These are phyloP conservation scores for Drosophila bipectinata DNA, from an alignment of 1,140 invertebrate genomes.

Conservation along the genomic window DNA sequence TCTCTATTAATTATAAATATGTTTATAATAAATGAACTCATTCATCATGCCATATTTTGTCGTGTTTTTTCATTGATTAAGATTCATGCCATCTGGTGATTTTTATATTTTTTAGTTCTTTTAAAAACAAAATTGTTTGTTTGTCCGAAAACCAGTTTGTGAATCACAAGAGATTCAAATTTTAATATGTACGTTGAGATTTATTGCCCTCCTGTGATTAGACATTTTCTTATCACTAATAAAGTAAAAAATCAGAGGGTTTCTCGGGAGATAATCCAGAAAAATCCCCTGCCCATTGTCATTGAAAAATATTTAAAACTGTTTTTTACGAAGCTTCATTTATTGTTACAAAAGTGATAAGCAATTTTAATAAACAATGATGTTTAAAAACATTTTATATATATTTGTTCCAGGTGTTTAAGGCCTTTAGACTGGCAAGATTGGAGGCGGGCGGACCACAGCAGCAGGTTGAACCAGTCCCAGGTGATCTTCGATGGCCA, in stretches of 20 bases:
- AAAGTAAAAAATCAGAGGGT: neutral
- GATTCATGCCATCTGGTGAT: constrained; percentile 9
- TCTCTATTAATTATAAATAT: too few relatives aligned
- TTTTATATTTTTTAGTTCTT: neutral
- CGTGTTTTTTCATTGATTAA: constrained; percentile 6
- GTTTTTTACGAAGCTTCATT: neutral
- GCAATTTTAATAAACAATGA: neutral
- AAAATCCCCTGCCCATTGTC: neutral
- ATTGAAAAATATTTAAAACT: neutral
- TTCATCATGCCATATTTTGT: neutral
- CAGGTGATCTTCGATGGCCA: constrained; percentile 27
- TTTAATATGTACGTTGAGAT: neutral
- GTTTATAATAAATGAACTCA: neutral
- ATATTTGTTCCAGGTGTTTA: neutral
- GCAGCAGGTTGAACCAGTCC: constrained; percentile 8
- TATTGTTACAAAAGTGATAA: neutral
- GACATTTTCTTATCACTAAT: constrained; percentile 17
- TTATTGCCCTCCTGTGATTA: neutral
- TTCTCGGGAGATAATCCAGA: neutral
- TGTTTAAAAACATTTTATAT: neutral
- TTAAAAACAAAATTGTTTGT: neutral
- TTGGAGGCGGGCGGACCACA: constrained; percentile 8
- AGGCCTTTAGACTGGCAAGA: constrained; percentile 1
- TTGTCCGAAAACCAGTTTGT: constrained; percentile 16
- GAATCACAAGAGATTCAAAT: constrained; percentile 1